phyloP scores from a whole-genome alignment of 2,888 invertebrate species.

The Mechanitis mazaeus region DNA sequence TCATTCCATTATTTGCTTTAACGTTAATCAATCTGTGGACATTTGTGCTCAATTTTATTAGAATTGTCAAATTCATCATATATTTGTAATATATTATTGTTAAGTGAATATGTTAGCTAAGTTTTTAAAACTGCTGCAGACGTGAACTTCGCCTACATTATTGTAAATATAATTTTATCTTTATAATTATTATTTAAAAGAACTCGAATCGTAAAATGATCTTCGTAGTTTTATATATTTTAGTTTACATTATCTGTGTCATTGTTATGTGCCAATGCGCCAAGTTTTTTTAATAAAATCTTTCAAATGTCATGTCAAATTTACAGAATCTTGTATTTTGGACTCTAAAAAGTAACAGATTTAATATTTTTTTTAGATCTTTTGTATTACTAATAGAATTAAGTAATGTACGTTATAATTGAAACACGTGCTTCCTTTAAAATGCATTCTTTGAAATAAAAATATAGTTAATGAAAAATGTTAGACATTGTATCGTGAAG shows the following conservation, averaged over 20 bases:
- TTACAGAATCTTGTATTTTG: not conserved
- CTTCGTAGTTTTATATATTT: slow-evolving; percentile 52
- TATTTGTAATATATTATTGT: slow-evolving; percentile 50
- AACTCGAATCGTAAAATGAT: slow-evolving; percentile 50
- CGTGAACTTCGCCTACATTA: slow-evolving; percentile 41
- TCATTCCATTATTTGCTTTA: slow-evolving; percentile 69
- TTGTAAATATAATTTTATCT: slow-evolving; percentile 48
- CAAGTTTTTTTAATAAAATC: slow-evolving; percentile 34
- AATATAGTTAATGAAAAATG: slow-evolving; percentile 21
- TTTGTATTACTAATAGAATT: slow-evolving; percentile 52
- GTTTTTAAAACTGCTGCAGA: slow-evolving; percentile 47
- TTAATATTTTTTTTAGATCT: slow-evolving; percentile 40
- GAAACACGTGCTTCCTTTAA: slow-evolving; percentile 67
- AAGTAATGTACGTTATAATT: slow-evolving; percentile 50
- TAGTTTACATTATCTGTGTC: slow-evolving; percentile 59
- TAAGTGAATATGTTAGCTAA: slow-evolving; percentile 37
- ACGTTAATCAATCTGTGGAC: slow-evolving; percentile 46
- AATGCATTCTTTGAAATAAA: slow-evolving; percentile 43
- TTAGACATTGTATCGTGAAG: slow-evolving; percentile 33
- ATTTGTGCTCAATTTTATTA: slow-evolving; percentile 56
- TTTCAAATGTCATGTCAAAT: not conserved
- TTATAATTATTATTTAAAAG: slow-evolving; percentile 51
- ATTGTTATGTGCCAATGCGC: slow-evolving; percentile 71
- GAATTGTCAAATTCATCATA: slow-evolving; percentile 37
- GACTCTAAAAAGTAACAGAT: slow-evolving; percentile 29